Evolutionary conservation across 1,140 invertebrate species (phyloP).

Genomic region (Drosophila subpulchrella): DNA sequence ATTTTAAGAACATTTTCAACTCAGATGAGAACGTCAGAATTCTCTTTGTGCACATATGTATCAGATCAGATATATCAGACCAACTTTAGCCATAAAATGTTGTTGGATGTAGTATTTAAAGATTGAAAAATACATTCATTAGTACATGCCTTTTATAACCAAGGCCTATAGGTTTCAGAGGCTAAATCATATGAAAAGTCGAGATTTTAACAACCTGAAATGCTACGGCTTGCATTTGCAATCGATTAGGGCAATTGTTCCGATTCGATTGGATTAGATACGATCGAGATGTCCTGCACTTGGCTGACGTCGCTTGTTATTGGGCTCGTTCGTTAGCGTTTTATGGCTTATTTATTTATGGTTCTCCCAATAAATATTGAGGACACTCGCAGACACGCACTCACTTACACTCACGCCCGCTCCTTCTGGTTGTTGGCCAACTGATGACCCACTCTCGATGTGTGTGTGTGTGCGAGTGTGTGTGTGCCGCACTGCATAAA

Average conservation of each 20-base stretch:
- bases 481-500: constrained; percentile 67
- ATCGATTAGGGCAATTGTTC: neutral
- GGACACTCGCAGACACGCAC: constrained; percentile 40
- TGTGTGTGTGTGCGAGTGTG: constrained; percentile 36
- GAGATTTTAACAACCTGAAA: no score
- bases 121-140: no score
- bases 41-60: no score
- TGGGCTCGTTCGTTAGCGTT: constrained; percentile 27
- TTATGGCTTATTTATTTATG: constrained; percentile 64
- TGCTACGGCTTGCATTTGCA: neutral
- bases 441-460: constrained; percentile 28
- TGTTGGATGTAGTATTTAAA: no score
- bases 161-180: no score
- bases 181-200: no score
- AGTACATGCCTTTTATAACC: no score
- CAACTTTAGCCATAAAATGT: no score
- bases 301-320: constrained; percentile 14
- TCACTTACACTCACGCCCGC: neutral
- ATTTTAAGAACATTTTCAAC: no score
- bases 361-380: constrained; percentile 54
- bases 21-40: no score
- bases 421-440: constrained; percentile 4
- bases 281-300: constrained; percentile 30
- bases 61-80: no score
- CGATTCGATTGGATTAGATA: constrained; percentile 6